Evolutionary conservation across 1,140 invertebrate species (phyloP), one percentile per base, ranked within the genome.

Genomic region (Neodiprion lecontei): DNA sequence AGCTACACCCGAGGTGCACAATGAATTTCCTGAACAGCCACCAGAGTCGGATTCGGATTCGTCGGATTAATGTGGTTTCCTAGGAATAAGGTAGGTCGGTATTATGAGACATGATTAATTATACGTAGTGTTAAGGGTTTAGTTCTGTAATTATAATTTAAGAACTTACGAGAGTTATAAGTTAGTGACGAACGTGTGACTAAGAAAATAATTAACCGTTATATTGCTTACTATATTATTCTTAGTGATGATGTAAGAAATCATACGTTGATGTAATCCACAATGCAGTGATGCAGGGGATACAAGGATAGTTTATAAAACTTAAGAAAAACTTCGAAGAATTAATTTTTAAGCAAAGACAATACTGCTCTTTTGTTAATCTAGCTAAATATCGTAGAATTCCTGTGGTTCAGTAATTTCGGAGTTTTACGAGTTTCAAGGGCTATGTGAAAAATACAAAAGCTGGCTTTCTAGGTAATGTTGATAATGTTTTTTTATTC

Each of bases 1-100:
- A 79, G 75, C 76, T 21, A 83, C 81, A 14, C 77, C 79, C 40
- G 81, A 85, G 71, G 72, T 76, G n/a, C 83, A 81, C 23, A 80
- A 82, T 17, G 81, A 81, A 66, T 70, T 70, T 7, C 72, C 80
- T 5, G 80, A 81, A 9, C 74, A 82, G 5, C 76, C 76, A 2
- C 81, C 80, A 1, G 82, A 84, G 1, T 85, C 84, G 5, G 87
- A 88, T 48, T 88, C 85, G 14, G 87, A 88, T 72, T 88, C 86
- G 8, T 83, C 85, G 48, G 84, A 86, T 1, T 87, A 85, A 78
- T 81, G 70, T 50, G 53, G 53, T 14, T 61, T 61, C n/a, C n/a
- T 8, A 17, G 53, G 53, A 40, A 40, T 61, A 61, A 61, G 53
- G 11, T 61, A 61, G 53, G 53, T 61, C 9, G 53, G 53, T 61